These are phyloP conservation scores for Sarcophaga rosellei DNA, from an alignment of 2,888 invertebrate species.

Conservation along the genomic window DNA sequence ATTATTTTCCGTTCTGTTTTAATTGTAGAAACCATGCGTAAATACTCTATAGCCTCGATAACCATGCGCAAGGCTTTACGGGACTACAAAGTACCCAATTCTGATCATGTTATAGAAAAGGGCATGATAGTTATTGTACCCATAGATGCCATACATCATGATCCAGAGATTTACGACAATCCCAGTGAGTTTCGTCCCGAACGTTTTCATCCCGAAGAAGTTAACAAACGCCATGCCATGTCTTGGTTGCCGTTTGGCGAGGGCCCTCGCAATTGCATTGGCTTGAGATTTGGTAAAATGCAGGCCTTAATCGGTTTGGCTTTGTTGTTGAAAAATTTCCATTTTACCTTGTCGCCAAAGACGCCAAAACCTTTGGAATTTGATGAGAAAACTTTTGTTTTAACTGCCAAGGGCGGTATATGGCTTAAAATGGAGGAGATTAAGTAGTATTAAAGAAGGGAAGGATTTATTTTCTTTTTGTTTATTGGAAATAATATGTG, in stretches of 20 bases:
- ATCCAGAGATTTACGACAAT: conserved; percentile 81
- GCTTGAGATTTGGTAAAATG: conserved; percentile 79
- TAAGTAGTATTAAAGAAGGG: not conserved
- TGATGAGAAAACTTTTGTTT: conserved; percentile 70
- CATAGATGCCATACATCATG: conserved; percentile 81
- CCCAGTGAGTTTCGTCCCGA: conserved; percentile 82
- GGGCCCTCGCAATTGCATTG: conserved; percentile 79
- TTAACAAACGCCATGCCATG: conserved; percentile 73
- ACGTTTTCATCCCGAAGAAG: conserved; percentile 78
- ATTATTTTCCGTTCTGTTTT: not conserved
- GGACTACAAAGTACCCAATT: conserved; percentile 76
- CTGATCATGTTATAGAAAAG: conserved; percentile 81
- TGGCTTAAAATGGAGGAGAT: conserved; percentile 72
- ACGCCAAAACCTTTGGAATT: conserved; percentile 75
- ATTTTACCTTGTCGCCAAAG: conserved; percentile 71
- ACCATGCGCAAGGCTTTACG: conserved; percentile 77
- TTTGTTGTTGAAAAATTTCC: conserved; percentile 74
- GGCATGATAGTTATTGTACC: conserved; percentile 83
- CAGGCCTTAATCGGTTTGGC: conserved; percentile 76
- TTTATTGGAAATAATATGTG: not conserved
- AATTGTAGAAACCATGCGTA: conserved; percentile 81
- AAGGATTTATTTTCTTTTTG: too few relatives aligned
- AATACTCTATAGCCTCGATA: conserved; percentile 81
- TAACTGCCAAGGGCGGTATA: conserved; percentile 74
- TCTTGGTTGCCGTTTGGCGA: conserved; percentile 78